Percentiles rank a stretch among this genome's conserved stretches.
Conservation (phyloP, 2,797 vertebrate genomes). For the Echiichthys vipera region DNA sequence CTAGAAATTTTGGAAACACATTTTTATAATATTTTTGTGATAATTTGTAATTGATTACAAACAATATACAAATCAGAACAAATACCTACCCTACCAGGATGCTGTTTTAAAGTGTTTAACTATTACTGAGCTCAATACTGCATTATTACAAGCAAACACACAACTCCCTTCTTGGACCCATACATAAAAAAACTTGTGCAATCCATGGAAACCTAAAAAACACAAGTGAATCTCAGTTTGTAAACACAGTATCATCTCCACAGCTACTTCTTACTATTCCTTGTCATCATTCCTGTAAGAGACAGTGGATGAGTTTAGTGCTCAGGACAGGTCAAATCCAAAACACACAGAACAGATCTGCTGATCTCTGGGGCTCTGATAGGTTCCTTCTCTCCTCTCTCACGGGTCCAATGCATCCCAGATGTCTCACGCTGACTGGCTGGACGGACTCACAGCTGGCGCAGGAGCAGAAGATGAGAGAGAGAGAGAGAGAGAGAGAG, state of each 20-base stretch:
- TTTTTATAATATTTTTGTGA: no score
- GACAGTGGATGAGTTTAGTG: constrained; percentile 22
- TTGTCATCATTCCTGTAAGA: constrained; percentile 28
- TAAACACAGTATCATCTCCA: constrained; percentile 3
- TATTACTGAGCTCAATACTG: not conserved
- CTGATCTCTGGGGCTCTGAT: constrained; percentile 59
- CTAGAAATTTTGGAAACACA: no score
- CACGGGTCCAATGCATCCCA: constrained; percentile 79
- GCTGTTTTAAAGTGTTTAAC: not conserved
- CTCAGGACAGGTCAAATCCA: constrained; percentile 59
- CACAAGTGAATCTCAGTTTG: not conserved
- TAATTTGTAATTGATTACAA: no score
- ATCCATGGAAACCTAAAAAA: constrained; percentile 9
- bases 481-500: not conserved
- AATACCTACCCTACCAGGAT: not conserved
- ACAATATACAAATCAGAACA: not conserved
- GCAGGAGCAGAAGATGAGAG: constrained; percentile 26
- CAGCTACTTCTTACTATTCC: not conserved
- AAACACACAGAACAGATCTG: constrained; percentile 62
- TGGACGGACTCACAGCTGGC: constrained; percentile 71
- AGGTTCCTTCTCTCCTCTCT: constrained; percentile 59
- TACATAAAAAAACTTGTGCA: not conserved
- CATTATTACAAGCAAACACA: not conserved
- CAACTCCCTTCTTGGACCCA: not conserved
- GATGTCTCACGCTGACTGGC: constrained; percentile 79